phyloP scores from a whole-genome alignment of 2,888 invertebrate species.

The Mesodorylaimus sp. region DNA sequence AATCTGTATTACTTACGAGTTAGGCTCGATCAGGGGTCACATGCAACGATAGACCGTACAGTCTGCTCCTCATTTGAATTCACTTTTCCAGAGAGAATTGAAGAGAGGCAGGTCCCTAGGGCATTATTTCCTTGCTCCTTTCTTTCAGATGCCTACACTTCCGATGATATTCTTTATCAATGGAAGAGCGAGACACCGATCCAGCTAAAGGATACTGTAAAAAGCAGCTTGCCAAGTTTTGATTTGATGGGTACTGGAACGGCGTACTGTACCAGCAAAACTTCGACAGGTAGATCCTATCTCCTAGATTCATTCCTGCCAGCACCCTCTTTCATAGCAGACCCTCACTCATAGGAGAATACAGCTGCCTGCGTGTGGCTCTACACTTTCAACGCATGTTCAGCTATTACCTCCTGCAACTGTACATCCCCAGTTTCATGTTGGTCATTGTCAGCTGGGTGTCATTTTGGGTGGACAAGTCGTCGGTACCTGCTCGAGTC shows the following conservation, averaged over 20 bases:
- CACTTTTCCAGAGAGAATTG: too few relatives aligned
- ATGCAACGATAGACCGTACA: too few relatives aligned
- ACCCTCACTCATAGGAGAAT: conserved; percentile 74
- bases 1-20: too few relatives aligned
- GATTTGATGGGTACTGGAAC: conserved; percentile 82
- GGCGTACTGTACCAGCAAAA: conserved; percentile 88
- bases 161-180: conserved; percentile 73
- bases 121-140: too few relatives aligned
- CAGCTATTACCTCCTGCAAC: conserved; percentile 96
- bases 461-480: conserved; percentile 30
- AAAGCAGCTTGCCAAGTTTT: conserved; percentile 60
- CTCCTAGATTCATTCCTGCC: too few relatives aligned
- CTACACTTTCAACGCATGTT: conserved; percentile 90
- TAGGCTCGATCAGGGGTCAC: too few relatives aligned
- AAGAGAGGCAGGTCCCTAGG: too few relatives aligned
- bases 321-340: too few relatives aligned
- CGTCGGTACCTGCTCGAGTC: conserved; percentile 28
- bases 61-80: too few relatives aligned
- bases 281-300: conserved; percentile 94
- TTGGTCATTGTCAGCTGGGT: too few relatives aligned
- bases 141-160: conserved; percentile 79
- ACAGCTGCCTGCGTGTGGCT: conserved; percentile 90
- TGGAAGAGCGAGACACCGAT: conserved; percentile 83
- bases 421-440: too few relatives aligned
- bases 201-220: conserved; percentile 49